Evolutionary conservation across 2,797 vertebrate species (phyloP).

Genomic region (Octomys mimax): DNA sequence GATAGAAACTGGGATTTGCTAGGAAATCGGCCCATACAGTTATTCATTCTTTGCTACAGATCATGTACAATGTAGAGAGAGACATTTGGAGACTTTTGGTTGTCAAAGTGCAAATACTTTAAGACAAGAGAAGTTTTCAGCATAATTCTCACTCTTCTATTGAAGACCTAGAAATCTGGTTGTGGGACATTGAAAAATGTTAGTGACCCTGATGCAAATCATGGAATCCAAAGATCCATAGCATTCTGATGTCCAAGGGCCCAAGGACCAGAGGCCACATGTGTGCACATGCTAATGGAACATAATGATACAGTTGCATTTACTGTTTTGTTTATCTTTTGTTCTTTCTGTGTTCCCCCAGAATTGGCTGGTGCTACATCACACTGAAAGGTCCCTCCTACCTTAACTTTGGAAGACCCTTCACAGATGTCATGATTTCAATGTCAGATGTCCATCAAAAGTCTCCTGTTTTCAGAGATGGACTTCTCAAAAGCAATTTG

Average conservation of each 20-base stretch:
- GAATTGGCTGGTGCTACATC: not conserved
- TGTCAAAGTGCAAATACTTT: not conserved
- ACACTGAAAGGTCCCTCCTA: too few species aligned
- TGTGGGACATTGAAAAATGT: accelerated
- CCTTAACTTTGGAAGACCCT: too few species aligned
- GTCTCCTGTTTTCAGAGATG: not conserved
- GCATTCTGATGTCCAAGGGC: not conserved
- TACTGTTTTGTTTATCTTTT: not conserved
- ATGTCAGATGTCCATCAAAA: not conserved
- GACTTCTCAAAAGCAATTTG: not conserved
- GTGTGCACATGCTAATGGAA: not conserved
- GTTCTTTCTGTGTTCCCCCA: not conserved
- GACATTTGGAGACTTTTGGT: not conserved
- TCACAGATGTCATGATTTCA: not conserved
- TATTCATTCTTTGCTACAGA: not conserved
- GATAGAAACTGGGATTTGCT: too few species aligned
- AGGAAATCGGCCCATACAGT: not conserved
- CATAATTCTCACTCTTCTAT: not conserved
- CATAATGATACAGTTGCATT: not conserved
- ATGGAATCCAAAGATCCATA: not conserved
- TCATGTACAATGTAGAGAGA: not conserved
- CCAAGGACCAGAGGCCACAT: not conserved
- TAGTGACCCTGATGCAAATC: not conserved
- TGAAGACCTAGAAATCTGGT: not conserved
- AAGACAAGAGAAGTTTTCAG: not conserved